Evolutionary conservation across 2,888 invertebrate species (phyloP), one percentile per base, ranked within the genome.

Genomic region (Epinotia brunnichana): DNA sequence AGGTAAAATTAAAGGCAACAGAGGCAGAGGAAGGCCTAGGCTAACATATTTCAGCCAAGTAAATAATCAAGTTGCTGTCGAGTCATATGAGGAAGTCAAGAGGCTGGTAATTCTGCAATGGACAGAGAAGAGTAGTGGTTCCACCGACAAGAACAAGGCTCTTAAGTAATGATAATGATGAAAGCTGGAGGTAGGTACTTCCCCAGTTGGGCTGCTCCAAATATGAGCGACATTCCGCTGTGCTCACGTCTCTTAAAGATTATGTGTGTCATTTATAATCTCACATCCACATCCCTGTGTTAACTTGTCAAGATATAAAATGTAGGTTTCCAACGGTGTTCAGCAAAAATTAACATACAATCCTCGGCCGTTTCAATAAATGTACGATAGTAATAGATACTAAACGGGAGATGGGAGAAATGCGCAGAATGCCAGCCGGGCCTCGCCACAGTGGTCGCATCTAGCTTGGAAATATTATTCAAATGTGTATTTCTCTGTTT

Each of bases 281-380:
- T 13, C 19, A 53, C 21, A 35, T 54, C 15, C 17, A 41, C 39
- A 19, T 19, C 56, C 39, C 24, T 44, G 62, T 57, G 54, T 72
- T 61, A 72, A 72, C 61, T 72, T 68, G 70, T 67, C 57, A 75
- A 59, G 63, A 59, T 69, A 61, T 73, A 75, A 77, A 73, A 80
- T 79, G 77, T 78, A 74, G 78, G 77, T 77, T 74, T 59, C 72
- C 76, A 70, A 70, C 74, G 70, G 77, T 73, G 72, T 72, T 66
- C 74, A 76, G 76, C 77, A 78, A 76, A 78, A 78, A 86, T 86
- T 85, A 83, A 78, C 85, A 84, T 85, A 85, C 85, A 85, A 85
- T 85, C 83, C 81, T 78, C 64, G 72, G 56, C 62, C 78, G 79
- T 83, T 84, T 80, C 81, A 80, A 82, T 82, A 79, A 77, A 79